A percentile compares a stretch with the other conserved stretches of the same genome.
Conservation (phyloP, 1,140 invertebrate species). For the Eciton burchellii region DNA sequence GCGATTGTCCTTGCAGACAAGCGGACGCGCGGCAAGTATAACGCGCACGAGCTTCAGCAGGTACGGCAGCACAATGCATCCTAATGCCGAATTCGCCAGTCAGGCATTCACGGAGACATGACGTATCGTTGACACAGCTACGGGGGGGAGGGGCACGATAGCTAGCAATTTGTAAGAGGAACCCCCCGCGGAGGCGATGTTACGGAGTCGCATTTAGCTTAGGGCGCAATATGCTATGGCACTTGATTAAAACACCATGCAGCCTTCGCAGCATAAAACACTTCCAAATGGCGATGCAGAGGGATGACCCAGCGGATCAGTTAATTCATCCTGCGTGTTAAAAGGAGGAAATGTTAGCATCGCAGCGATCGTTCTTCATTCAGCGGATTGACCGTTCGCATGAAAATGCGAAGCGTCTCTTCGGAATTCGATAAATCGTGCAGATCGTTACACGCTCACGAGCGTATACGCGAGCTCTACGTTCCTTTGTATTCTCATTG, state of each 20-base stretch:
- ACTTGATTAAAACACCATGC: conserved; percentile 81
- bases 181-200: conserved; percentile 74
- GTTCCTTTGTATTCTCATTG: too few species aligned
- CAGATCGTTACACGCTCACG: too few species aligned
- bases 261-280: conserved; percentile 71
- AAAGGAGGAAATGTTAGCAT: conserved; percentile 10
- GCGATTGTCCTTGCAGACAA: not conserved
- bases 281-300: conserved; percentile 64
- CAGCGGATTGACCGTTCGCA: not conserved
- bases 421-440: too few species aligned
- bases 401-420: too few species aligned
- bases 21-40: conserved; percentile 15
- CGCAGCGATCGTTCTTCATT: not conserved
- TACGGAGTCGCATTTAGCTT: conserved; percentile 73
- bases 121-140: conserved; percentile 77
- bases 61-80: conserved; percentile 55
- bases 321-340: conserved; percentile 63
- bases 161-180: conserved; percentile 81
- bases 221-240: conserved; percentile 79
- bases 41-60: conserved; percentile 35
- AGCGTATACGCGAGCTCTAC: too few species aligned
- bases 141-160: conserved; percentile 74
- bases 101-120: conserved; percentile 69
- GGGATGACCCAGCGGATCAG: conserved; percentile 59
- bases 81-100: conserved; percentile 68